Evolutionary conservation across 2,113 vertebrate genomes (phyloP).

Genomic region (Grammatotria lemairii): DNA sequence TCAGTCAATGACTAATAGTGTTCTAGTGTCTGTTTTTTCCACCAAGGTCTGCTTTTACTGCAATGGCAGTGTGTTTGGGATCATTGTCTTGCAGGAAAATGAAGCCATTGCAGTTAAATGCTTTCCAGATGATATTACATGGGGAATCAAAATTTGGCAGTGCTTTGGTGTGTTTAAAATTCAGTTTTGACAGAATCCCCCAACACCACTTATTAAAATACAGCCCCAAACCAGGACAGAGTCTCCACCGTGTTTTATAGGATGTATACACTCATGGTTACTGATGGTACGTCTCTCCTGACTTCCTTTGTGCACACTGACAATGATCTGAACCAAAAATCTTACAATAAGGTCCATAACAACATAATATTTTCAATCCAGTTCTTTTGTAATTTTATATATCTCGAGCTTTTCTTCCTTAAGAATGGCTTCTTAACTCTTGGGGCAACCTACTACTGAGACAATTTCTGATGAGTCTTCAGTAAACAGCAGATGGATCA

Average conservation of each 20-base stretch:
- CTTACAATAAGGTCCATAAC: neutral
- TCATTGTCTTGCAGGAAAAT: neutral
- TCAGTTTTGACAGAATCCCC: neutral
- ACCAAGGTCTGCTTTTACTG: neutral
- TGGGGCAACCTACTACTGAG: neutral
- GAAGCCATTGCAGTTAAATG: neutral
- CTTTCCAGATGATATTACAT: neutral
- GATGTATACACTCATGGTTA: neutral
- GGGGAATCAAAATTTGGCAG: neutral
- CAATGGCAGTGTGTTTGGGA: neutral
- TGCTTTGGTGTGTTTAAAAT: neutral
- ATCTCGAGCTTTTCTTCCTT: neutral
- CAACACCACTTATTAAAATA: neutral
- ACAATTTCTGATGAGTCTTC: neutral
- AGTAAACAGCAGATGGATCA: neutral
- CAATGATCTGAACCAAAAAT: neutral
- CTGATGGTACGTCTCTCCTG: rapidly evolving
- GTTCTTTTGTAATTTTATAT: neutral
- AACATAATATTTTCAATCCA: neutral
- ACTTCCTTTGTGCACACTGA: neutral
- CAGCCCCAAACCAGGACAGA: neutral
- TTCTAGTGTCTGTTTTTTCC: neutral
- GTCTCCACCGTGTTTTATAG: neutral
- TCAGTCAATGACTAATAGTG: neutral
- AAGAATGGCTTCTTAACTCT: neutral